phyloP scores from a whole-genome alignment of 92 coral and sea anemone genomes.

The Scolanthus callimorphus region DNA sequence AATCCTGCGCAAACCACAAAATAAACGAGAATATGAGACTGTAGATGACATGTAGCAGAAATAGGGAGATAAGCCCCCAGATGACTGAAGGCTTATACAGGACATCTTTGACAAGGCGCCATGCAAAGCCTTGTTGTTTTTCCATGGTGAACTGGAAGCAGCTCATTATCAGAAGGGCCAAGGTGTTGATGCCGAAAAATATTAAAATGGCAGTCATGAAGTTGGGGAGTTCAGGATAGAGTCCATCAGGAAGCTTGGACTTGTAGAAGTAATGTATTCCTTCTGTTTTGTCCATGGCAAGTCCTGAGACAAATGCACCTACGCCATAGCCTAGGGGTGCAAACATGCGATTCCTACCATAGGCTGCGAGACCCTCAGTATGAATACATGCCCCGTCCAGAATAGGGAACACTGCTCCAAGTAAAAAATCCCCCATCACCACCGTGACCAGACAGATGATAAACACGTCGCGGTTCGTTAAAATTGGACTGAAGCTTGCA shows the following conservation, averaged over 20 bases:
- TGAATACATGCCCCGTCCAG: conserved; percentile 8
- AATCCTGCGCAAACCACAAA: conserved; percentile 19
- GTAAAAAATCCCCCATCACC: conserved; percentile 7
- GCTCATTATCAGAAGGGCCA: not conserved
- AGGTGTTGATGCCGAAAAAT: conserved; percentile 1
- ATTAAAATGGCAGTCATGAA: conserved; percentile 9
- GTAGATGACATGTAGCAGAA: not conserved
- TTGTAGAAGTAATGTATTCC: not conserved
- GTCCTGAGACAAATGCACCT: conserved; percentile 10
- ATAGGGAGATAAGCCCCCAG: not conserved
- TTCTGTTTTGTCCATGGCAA: conserved; percentile 2
- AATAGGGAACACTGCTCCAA: conserved; percentile 7
- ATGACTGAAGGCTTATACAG: not conserved
- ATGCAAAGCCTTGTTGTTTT: not conserved
- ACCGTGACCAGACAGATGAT: not conserved
- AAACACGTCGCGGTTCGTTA: not conserved
- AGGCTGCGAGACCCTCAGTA: not conserved
- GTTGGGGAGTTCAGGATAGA: conserved; percentile 1
- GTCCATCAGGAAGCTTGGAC: not conserved
- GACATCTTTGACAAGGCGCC: not conserved
- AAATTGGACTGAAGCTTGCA: not conserved
- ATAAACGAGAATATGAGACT: conserved; percentile 2
- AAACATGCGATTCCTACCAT: conserved; percentile 13
- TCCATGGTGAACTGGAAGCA: not conserved
- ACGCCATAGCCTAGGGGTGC: conserved; percentile 9